These are phyloP conservation scores for human (Homo sapiens) DNA, from an alignment of 2,113 vertebrate genomes.

Conservation along the genomic window GRCh38 chr12:18400001-18400500, in stretches of 20 bases:
- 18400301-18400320: not conserved
- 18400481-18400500: not conserved
- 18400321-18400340: not conserved
- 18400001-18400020: constrained; percentile 47
- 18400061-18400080: not conserved
- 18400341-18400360: not conserved
- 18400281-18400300: not conserved
- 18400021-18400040: not conserved
- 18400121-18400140: not conserved
- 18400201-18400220: not conserved
- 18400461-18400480: not conserved
- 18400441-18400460: not conserved
- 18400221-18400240: not conserved
- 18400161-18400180: not conserved
- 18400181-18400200: not conserved
- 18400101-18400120: not conserved
- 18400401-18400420: not conserved
- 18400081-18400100: not conserved
- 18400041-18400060: constrained; percentile 11
- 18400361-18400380: not conserved
- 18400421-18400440: not conserved
- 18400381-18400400: not conserved
- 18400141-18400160: not conserved
- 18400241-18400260: not conserved
- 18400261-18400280: not conserved